Evolutionary conservation across 2,888 invertebrate genomes (phyloP).

Genomic region (Pristionchus fissidentatus): DNA sequence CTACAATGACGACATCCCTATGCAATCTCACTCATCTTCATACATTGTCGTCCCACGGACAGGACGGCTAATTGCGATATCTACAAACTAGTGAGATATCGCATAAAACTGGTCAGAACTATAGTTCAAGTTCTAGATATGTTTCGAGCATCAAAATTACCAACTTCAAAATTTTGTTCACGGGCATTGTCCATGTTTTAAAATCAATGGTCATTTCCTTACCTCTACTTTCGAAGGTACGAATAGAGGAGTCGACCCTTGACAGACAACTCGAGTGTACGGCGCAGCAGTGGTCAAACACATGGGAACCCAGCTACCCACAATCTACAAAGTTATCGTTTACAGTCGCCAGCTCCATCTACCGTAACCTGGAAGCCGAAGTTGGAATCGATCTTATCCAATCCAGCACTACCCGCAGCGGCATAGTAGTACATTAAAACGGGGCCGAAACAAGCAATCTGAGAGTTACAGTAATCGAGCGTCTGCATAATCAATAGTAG

Average conservation of each 20-base stretch:
- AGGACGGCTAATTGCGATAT: too few species aligned
- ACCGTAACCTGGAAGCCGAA: constrained; percentile 46
- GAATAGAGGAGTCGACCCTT: constrained; percentile 39
- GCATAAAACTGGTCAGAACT: too few species aligned
- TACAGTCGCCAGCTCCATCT: neutral
- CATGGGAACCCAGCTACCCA: constrained; percentile 39
- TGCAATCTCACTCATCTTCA: neutral
- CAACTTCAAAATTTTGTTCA: too few species aligned
- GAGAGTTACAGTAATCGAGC: neutral
- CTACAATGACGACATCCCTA: neutral
- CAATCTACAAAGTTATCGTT: constrained; percentile 25
- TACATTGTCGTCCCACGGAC: too few species aligned
- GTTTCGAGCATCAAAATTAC: too few species aligned
- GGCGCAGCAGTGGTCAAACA: constrained; percentile 21
- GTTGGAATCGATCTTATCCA: neutral
- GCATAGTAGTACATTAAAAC: constrained; percentile 33
- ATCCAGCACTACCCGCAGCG: neutral
- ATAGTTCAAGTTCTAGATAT: too few species aligned
- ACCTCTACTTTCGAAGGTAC: constrained; percentile 34
- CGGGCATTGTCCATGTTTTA: too few species aligned
- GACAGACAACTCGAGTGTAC: constrained; percentile 29
- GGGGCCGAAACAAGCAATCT: constrained; percentile 44
- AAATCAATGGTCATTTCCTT: neutral
- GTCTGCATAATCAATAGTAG: too few species aligned
- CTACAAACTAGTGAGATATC: too few species aligned